Base-by-base conservation (phyloP, 2,888 invertebrate genomes). In the Notodromas monacha region DNA sequence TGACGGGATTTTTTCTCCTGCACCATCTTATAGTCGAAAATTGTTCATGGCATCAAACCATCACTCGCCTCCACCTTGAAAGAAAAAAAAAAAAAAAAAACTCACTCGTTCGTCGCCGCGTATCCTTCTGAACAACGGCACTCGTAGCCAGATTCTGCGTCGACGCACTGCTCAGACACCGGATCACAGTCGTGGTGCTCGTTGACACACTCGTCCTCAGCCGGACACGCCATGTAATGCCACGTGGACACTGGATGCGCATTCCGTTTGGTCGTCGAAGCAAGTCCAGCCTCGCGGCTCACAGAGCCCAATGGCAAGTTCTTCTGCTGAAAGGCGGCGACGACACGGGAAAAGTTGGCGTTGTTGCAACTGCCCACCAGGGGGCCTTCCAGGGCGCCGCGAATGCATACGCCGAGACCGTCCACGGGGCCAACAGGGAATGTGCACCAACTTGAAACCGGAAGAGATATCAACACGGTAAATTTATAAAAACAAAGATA, bases 201-300 rank as follows among this genome's bases (percentile, higher is more conserved):
- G 46, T 86, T 86, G 27, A 56, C 54, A 45, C 86, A 89, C 49
- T 89, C 86, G 45, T 89, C 69, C 51, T 89, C 89, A 0, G 69
- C 65, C 2, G 84, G 86, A 43, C 84, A 84, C 28, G 63, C 59
- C 0, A 73, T 65, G 43, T 79, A 86, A 42, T 77, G 64, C 84
- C 86, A 86, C 1, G 65, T 34, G 4, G 38, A 36, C 5, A 35
- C 29, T 4, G 36, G 36, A 15, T 35, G 35, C 4, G 37, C 34
- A 26, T 37, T n/a, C n/a, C n/a, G n/a, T n/a, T n/a, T n/a, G n/a
- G n/a, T n/a, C n/a, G n/a, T n/a, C n/a, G n/a, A n/a, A n/a, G n/a
- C n/a, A n/a, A n/a, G n/a, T n/a, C n/a, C n/a, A n/a, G n/a, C n/a
- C n/a, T n/a, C n/a, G n/a, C n/a, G n/a, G n/a, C n/a, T n/a, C n/a